A percentile compares a stretch with the other conserved stretches of the same genome.
These are phyloP conservation scores for Todiramphus chloris DNA, from an alignment of 2,113 vertebrate species.

Conservation along the genomic window DNA sequence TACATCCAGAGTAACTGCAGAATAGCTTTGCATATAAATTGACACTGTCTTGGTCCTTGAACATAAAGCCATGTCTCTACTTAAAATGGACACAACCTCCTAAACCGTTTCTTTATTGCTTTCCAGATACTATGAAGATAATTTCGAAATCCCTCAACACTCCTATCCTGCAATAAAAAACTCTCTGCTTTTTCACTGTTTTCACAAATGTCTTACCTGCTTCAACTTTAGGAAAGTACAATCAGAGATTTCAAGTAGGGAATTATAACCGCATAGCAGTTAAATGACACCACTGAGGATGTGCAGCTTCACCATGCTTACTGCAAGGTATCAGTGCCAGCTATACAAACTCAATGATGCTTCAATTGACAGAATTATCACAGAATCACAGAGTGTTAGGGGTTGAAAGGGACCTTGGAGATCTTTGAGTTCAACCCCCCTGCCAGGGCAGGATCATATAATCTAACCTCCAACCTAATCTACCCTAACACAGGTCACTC, in stretches of 20 bases:
- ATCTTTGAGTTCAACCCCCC: too few species aligned
- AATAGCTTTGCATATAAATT: constrained; percentile 61
- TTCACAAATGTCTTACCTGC: not conserved
- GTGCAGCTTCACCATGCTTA: not conserved
- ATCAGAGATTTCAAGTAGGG: not conserved
- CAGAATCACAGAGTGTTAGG: too few species aligned
- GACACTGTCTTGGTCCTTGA: not conserved
- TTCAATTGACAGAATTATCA: not conserved
- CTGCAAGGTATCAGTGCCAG: not conserved
- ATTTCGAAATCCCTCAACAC: not conserved
- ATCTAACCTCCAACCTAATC: too few species aligned
- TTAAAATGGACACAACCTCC: not conserved
- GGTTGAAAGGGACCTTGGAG: too few species aligned
- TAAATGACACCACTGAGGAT: not conserved
- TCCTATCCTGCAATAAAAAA: constrained; percentile 16
- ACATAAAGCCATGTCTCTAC: constrained; percentile 21
- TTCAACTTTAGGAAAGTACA: not conserved
- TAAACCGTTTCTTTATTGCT: constrained; percentile 29
- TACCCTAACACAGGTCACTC: too few species aligned
- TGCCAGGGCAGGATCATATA: too few species aligned
- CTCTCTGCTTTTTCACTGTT: not conserved
- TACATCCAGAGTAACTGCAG: constrained; percentile 52
- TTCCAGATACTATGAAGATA: constrained; percentile 9
- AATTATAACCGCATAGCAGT: not conserved
- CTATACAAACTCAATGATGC: not conserved